phyloP scores from a whole-genome alignment of 2,113 vertebrate species.

The Ovibos moschatus region DNA sequence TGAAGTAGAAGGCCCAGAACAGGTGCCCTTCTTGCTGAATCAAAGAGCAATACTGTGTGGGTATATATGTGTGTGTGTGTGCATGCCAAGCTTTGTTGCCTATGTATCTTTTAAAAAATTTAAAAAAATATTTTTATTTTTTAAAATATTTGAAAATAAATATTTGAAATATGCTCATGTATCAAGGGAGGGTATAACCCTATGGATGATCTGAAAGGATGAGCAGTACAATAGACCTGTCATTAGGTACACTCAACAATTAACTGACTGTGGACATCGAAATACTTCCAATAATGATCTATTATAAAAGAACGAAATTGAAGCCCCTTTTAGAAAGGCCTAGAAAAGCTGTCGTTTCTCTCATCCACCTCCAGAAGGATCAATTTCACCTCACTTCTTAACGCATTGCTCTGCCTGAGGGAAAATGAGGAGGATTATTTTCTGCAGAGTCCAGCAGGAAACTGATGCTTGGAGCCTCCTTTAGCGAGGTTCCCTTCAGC shows the following conservation, averaged over 20 bases:
- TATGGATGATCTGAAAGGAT: not conserved
- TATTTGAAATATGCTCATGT: not conserved
- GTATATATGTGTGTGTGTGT: not conserved
- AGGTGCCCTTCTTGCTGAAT: not conserved
- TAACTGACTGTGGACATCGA: not conserved
- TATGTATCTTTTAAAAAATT: not conserved
- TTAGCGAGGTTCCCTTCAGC: not conserved
- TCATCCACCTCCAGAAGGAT: not conserved
- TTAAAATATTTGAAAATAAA: not conserved
- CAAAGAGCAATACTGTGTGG: not conserved
- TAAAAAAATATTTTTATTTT: not conserved
- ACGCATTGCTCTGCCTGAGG: not conserved
- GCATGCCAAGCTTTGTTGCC: not conserved
- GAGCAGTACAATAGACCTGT: not conserved
- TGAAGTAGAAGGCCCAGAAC: not conserved
- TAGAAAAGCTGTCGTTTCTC: not conserved
- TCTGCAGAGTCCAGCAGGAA: not conserved
- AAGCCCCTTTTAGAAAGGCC: not conserved
- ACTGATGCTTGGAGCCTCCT: not conserved
- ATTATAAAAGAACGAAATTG: not conserved
- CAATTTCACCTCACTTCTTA: not conserved
- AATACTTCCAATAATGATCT: not conserved
- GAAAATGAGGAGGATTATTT: not conserved
- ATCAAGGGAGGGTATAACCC: not conserved
- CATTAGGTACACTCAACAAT: not conserved